Evolutionary conservation across 1,140 invertebrate species (phyloP), one percentile per base, ranked within the genome.

Genomic region (Eupristina koningsbergeri): DNA sequence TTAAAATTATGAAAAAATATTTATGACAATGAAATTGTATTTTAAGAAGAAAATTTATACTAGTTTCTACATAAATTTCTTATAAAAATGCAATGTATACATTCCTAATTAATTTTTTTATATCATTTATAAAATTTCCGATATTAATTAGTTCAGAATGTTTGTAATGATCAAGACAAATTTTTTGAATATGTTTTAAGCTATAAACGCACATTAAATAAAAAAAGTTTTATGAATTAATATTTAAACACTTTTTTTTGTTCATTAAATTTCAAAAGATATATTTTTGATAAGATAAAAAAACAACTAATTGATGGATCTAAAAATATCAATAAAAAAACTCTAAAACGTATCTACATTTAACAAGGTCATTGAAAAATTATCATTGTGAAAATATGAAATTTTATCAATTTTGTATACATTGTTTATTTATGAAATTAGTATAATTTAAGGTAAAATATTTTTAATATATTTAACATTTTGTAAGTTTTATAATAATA

Each of bases 231-330:
- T 39, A 13, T 19, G 17, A 61, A 31, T 76, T 36, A 0, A 75
- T 50, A 29, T 50, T 50, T 45, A 31, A 8, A 75, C n/a, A 29
- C n/a, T 74, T 74, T 75, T 0, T 75, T 53, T 61, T 26, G 29
- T 75, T 50, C n/a, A 75, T 75, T 53, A 75, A 50, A 75, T 75
- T 8, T 36, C 73, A 47, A 75, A 76, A 76, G 47, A 76, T 17
- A 26, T 26, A 0, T 26, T 61, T 76, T 19, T 36, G 74, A 76
- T 78, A 78, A 78, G 58, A 64, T 47, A 74, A 73, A 74, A 29
- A 13, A 74, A 45, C 26, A 15, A 71, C 31, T 71, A 36, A 71
- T 71, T 36, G 31, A 36, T 69, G 36, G 0, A 34, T 36, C 17
- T 36, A 31, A 17, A 69, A 17, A 36, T 45, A 73, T 73, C 26